Evolutionary conservation across 2,797 vertebrate genomes (phyloP).

Genomic region (Hapalemur alaotrensis): DNA sequence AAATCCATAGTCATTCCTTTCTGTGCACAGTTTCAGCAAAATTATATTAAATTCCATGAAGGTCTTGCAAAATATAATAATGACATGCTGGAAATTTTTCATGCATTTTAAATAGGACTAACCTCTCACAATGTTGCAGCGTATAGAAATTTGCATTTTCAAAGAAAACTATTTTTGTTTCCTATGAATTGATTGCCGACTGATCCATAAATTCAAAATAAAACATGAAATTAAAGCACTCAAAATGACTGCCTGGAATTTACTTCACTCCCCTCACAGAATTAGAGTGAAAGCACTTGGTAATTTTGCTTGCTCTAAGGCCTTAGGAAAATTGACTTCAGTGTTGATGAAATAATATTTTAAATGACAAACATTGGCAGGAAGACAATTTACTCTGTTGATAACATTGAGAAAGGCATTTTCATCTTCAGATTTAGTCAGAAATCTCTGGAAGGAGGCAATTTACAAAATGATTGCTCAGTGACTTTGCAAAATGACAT

Average conservation of each 20-base stretch:
- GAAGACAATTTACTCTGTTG: not conserved
- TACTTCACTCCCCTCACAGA: not conserved
- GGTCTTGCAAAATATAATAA: constrained; percentile 41
- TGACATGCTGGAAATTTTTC: not conserved
- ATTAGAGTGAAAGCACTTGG: not conserved
- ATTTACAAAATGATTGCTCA: constrained; percentile 10
- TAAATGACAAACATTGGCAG: constrained; percentile 39
- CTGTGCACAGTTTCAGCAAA: constrained; percentile 23
- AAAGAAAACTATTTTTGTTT: constrained; percentile 57
- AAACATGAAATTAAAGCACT: constrained; percentile 42
- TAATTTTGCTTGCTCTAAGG: constrained; percentile 24
- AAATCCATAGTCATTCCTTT: not conserved
- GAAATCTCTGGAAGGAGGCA: constrained; percentile 11
- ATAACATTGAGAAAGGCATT: constrained; percentile 9
- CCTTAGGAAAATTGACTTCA: constrained; percentile 40
- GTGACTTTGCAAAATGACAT: constrained; percentile 34
- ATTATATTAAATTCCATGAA: constrained; percentile 35
- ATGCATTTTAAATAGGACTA: constrained; percentile 56
- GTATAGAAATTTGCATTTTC: constrained; percentile 43
- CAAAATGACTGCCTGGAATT: constrained; percentile 10
- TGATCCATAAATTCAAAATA: constrained; percentile 55
- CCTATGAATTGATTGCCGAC: constrained; percentile 41
- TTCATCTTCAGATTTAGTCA: constrained; percentile 35
- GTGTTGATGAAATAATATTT: constrained; percentile 37
- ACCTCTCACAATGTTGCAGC: not conserved